Conservation (phyloP, 2,888 invertebrate species). For the Scaptomyza polygonia region DNA sequence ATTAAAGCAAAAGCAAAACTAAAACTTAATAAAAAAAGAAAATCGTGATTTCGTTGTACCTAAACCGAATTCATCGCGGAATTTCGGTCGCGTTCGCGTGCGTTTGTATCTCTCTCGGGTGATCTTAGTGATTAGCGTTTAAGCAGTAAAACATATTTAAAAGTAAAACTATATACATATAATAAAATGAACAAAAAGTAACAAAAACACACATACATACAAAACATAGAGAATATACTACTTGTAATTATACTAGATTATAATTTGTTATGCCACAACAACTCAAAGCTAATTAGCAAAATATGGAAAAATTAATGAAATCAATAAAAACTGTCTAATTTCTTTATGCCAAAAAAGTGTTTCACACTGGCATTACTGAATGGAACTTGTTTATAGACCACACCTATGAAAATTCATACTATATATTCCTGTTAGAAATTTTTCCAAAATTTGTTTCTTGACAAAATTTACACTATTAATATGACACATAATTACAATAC, state of each 20-base stretch:
- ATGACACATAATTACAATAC: constrained; percentile 33
- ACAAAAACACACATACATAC: constrained; percentile 27
- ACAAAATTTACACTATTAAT: constrained; percentile 22
- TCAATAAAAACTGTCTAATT: constrained; percentile 15
- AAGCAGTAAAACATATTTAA: constrained; percentile 58
- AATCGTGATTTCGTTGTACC: constrained; percentile 85
- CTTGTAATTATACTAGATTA: constrained; percentile 39
- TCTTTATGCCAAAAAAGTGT: constrained; percentile 12
- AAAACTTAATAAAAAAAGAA: constrained; percentile 53
- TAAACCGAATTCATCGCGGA: constrained; percentile 85
- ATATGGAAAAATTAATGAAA: constrained; percentile 4
- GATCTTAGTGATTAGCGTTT: constrained; percentile 83
- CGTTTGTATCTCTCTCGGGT: constrained; percentile 84
- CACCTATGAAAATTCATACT: constrained; percentile 8
- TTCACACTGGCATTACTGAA: constrained; percentile 19
- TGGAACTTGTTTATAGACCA: constrained; percentile 17
- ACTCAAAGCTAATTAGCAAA: constrained; percentile 14
- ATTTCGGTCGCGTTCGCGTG: constrained; percentile 85
- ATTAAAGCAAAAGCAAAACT: constrained; percentile 55
- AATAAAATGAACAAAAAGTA: constrained; percentile 25
- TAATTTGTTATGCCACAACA: constrained; percentile 6
- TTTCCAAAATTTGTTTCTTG: constrained; percentile 4
- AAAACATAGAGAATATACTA: constrained; percentile 37
- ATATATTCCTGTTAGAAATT: constrained; percentile 11
- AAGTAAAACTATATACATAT: constrained; percentile 31